Evolutionary conservation across 2,888 invertebrate species (phyloP), one percentile per base, ranked within the genome.

Genomic region (Antheraea assamensis): DNA sequence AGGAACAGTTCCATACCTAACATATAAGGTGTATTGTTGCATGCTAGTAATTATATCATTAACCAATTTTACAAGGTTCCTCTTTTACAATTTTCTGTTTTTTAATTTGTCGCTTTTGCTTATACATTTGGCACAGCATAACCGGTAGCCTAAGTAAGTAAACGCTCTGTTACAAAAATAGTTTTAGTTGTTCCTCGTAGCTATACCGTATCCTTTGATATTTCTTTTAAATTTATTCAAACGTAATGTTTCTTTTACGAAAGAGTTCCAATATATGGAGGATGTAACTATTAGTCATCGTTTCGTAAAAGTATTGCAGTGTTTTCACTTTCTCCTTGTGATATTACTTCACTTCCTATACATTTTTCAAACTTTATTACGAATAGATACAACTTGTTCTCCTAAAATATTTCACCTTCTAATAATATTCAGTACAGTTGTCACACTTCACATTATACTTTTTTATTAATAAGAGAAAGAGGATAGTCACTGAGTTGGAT

Each of bases 101-200:
- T 17, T n/a, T n/a, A n/a, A n/a, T n/a, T 30, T n/a, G n/a, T 68
- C 68, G 68, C 35, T 68, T 35, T 21, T n/a, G 75, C 75, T 76
- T 75, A 73, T 75, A 52, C 80, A 78, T 85, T 85, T n/a, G 77
- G 86, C 85, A 83, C 73, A 78, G 76, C 76, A 80, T 75, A 83
- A 83, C 84, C 81, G 83, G 85, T 85, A 83, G 82, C 83, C 73
- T 76, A 72, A 74, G 79, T 78, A 83, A 80, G 80, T 77, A 76
- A 81, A 79, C 79, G 79, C 79, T 75, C 77, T 70, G 82, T 79
- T 81, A 35, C 82, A 85, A 87, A 88, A 88, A 87, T 86, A 85
- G 83, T 83, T 83, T 79, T 83, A 84, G 84, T 87, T 87, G 61
- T 68, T 68, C 68, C 68, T 35, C 30, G 61, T 64, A 17, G 61